Evolutionary conservation across 2,888 invertebrate species (phyloP), one percentile per base, ranked within the genome.

Genomic region (Euplagia quadripunctaria): DNA sequence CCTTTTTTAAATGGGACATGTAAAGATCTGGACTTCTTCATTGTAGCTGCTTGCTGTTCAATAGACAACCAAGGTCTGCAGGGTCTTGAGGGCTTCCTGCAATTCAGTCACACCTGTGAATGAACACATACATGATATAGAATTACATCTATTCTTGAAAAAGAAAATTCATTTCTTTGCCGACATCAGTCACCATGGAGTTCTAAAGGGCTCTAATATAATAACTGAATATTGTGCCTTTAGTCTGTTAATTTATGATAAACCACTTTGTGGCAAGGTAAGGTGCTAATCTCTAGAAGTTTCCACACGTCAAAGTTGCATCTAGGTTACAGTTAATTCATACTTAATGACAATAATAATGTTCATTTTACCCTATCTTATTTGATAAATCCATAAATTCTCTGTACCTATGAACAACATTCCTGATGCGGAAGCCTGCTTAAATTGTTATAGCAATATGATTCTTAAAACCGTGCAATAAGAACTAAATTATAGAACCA

Each of bases 401-500:
- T 61, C 20, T 14, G 14, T 61, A 31, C 31, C 31, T 31, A 61
- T 61, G 14, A 61, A 61, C 31, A 61, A 31, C 31, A 31, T 61
- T 31, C 14, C 20, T 14, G 61, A 61, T 31, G 61, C 61, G 20
- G 61, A 61, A 58, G 20, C 61, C 20, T 6, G 5, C 14, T 5
- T 31, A 6, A 5, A 31, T 12, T 20, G 9, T 20, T 61, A 61
- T 51, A 41, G 31, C 31, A 51, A 51, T 66, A 66, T 61, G 61
- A 61, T 41, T 41, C 51, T 51, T 66, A 51, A 6, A 11, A 41
- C 16, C 5, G 41, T 8, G 68, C 0, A 42, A 55, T 73, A 76
- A 72, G 73, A 74, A 67, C 64, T 58, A 42, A n/a, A 71, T n/a
- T 43, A 20, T 42, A 41, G 67, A 61, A 71, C 74, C 72, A 70